Evolutionary conservation across 2,113 vertebrate species (phyloP), one percentile per base, ranked within the genome.

Genomic region (Petromus typicus): DNA sequence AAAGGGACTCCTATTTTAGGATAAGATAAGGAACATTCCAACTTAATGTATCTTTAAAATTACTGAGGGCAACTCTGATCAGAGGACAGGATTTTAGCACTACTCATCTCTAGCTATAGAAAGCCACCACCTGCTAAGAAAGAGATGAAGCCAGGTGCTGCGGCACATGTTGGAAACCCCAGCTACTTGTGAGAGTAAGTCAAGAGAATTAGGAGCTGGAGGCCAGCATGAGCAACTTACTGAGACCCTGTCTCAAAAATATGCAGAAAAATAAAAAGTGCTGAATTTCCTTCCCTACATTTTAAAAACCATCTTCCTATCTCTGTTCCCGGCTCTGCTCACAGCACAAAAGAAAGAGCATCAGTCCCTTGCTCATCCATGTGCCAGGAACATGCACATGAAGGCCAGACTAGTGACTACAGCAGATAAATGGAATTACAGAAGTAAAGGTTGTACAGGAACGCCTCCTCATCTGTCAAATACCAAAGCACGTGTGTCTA

Each of bases 1-100:
- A 85, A 56, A n/a, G 27, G 12, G 67, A 63, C 69, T 84, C 57
- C 48, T 76, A 45, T 2, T 43, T 84, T 54, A 84, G 61, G 37
- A 12, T 25, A 85, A 93, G 78, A 86, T 57, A 82, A 88, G 92
- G 32, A 56, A 64, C n/a, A 37, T 75, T 94, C 78, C 37, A 59
- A 79, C 10, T 45, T 89, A 76, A 82, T 32, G 5, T 76, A 45
- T 57, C 90, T 76, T 82, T 80, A 20, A 37, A 91, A 89, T 43
- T 82, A 89, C 69, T 79, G 9, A 81, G 54, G 91, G 11, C 27
- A 61, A n/a, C 23, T 83, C 32, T 90, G 27, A 37, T 79, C 43
- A 86, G 80, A 37, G 78, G 92, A 66, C 56, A 64, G 7, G 34
- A 71, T 61, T 63, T 78, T 67, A 48, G 22, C 63, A 34, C 30